Evolutionary conservation across 2,888 invertebrate genomes (phyloP).

Genomic region (Galerucella pusilla): DNA sequence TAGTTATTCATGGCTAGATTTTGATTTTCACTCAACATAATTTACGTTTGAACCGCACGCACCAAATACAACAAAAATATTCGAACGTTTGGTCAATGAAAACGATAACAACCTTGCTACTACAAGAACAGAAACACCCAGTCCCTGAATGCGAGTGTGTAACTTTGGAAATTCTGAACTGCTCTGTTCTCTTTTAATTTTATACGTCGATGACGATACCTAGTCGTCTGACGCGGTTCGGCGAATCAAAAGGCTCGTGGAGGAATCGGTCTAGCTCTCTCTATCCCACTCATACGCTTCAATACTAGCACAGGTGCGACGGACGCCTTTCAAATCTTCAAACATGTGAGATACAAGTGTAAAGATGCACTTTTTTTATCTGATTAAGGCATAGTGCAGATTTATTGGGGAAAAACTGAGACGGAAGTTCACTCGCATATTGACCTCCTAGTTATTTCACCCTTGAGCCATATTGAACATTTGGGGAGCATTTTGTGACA

Average conservation of each 20-base stretch:
- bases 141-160: conserved; percentile 35
- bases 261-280: conserved; percentile 30
- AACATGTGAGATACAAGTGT: conserved; percentile 19
- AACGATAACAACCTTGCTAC: conserved; percentile 39
- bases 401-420: not conserved
- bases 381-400: not conserved
- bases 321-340: conserved; percentile 6
- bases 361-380: conserved; percentile 15
- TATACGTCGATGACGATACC: conserved; percentile 45
- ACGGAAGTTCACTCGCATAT: not conserved
- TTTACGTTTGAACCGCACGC: conserved; percentile 24
- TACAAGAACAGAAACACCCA: conserved; percentile 40
- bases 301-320: conserved; percentile 20
- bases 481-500: not conserved
- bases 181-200: conserved; percentile 44
- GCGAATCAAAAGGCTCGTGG: conserved; percentile 37
- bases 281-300: conserved; percentile 22
- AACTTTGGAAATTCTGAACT: conserved; percentile 38
- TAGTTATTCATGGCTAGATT: conserved; percentile 49
- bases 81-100: conserved; percentile 25
- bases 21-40: conserved; percentile 42
- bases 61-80: conserved; percentile 27
- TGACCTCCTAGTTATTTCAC: not conserved
- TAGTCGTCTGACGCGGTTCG: conserved; percentile 43
- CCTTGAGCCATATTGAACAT: not conserved